Evolutionary conservation across 2,113 vertebrate genomes (phyloP), one percentile per base, ranked within the genome.

Genomic region (Pteruthius melanotis): DNA sequence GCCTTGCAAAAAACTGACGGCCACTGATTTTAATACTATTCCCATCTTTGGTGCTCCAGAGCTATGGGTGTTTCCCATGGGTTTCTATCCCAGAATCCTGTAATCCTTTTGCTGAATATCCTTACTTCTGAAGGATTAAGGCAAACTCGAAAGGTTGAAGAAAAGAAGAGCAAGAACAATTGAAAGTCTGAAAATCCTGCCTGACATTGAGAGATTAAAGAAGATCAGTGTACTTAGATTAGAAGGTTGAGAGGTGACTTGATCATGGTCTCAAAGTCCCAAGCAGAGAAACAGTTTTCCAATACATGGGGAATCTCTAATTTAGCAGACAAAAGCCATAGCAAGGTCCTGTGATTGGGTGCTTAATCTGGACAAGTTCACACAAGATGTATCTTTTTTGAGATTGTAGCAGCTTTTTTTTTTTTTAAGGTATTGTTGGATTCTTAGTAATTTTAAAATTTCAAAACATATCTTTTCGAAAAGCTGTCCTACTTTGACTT

Each of bases 231-330:
- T 85, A 52, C 75, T 87, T 76, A 93, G 70, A 76, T 95, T 90
- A 76, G 81, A 82, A 89, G 74, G 91, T 96, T 93, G 93, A 93
- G 87, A 79, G 89, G 63, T 94, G 87, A 42, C 59, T 83, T 90
- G 91, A 82, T 79, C 77, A 40, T 44, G 64, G 69, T 66, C 72
- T 93, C 52, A 76, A 85, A 87, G 72, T 72, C 65, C 74, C 66
- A 83, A 79, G 40, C 22, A 63, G 63, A 85, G 70, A 76, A 91
- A 83, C 16, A 57, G 39, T 91, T 93, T 95, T 90, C 75, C n/a
- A 79, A 15, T 53, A 69, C 26, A 61, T 0, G 2, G 9, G 4
- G 39, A 87, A 80, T 93, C 31, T 83, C 59, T 77, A 69, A 84
- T 87, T 92, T 84, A 91, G 26, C 39, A 83, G 79, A 54, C 16